Evolutionary conservation across 2,113 vertebrate species (phyloP), one percentile per base, ranked within the genome.

Genomic region (Spizaetus ornatus): DNA sequence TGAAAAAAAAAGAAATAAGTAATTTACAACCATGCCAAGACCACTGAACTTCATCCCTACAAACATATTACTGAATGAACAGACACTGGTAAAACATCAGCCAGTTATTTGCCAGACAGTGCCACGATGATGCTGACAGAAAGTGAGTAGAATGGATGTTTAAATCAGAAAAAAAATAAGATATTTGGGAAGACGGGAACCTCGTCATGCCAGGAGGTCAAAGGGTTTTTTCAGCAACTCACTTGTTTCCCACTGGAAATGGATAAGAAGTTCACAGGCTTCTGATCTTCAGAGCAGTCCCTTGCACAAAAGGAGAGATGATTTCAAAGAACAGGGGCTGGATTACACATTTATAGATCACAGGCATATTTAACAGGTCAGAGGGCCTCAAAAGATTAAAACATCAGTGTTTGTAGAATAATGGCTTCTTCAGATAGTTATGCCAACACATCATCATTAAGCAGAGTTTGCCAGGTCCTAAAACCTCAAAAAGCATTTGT

Each of bases 341-440:
- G 61, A 86, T 92, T 65, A 95, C 65, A 91, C 86, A 62, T 80
- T 69, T 82, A 77, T 56, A 90, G 84, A 94, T 93, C 90, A 94
- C 72, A 97, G 88, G 63, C 72, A 74, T 72, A 90, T 96, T 95
- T 93, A 97, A 88, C 48, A 93, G 92, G 88, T 92, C 96, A 95
- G 69, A 95, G 31, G 80, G 88, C 88, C 80, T 92, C 82, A 82
- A 45, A 94, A 96, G 92, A 97, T 95, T 92, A 89, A 91, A 94
- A 89, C 70, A 81, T 13, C 65, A 53, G 19, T 89, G 88, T 89
- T 45, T 91, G 72, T 53, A 82, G 70, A 93, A 93, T 36, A 95
- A 95, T 6, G 14, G 69, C 77, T 93, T 91, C 83, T 88, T 90
- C 5, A 32, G 76, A 95, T 72, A 94, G 80, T 76, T 93, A 80